Conservation (phyloP, 2,113 vertebrate species). For the Sclerurus mexicanus region DNA sequence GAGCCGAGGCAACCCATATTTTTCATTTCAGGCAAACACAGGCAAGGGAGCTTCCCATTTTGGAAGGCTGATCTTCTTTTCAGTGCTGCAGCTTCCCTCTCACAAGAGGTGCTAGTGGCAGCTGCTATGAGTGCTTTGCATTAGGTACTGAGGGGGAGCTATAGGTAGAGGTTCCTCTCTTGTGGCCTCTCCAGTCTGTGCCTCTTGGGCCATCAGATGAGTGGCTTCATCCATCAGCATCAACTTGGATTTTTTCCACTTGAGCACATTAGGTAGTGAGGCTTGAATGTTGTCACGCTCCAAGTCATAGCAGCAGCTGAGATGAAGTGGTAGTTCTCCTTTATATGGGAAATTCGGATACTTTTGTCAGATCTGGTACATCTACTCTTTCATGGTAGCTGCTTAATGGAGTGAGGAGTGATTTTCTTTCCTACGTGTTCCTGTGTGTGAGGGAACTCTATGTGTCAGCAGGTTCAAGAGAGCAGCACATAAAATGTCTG, state of each 20-base stretch:
- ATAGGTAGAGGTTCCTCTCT: neutral
- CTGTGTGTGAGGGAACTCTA: neutral
- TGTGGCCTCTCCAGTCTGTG: neutral
- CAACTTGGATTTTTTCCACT: neutral
- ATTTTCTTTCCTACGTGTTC: neutral
- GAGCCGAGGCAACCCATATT: neutral
- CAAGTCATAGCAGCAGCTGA: neutral
- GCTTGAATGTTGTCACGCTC: neutral
- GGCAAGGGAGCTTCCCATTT: neutral
- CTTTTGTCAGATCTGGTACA: neutral
- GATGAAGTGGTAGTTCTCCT: neutral
- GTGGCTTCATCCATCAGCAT: neutral
- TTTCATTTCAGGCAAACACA: neutral
- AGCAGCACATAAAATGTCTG: neutral
- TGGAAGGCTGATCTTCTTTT: neutral
- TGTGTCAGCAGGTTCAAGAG: neutral
- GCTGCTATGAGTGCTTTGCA: neutral
- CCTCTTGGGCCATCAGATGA: neutral
- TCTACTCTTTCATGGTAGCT: neutral
- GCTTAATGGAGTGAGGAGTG: neutral
- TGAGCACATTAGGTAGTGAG: neutral
- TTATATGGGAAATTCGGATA: neutral
- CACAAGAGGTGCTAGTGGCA: neutral
- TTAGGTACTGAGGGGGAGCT: neutral
- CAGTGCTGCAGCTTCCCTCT: neutral